Evolutionary conservation across 2,113 vertebrate genomes (phyloP).

Genomic region (Neopipo cinnamomea): DNA sequence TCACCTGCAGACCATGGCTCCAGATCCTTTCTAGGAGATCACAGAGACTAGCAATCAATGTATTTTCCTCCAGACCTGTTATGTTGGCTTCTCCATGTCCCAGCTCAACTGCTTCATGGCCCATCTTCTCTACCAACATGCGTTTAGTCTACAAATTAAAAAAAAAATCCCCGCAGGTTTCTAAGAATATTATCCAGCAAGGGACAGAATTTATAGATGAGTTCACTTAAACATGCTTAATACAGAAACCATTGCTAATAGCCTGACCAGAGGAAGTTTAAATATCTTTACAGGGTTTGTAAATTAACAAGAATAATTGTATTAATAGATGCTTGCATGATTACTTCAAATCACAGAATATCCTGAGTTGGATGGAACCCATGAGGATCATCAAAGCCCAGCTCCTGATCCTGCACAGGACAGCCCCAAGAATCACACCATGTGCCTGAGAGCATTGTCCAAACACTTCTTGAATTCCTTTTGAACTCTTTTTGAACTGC

Average conservation of each 20-base stretch:
- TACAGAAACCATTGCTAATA: background rate
- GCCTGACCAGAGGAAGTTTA: background rate
- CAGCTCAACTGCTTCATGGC: conserved; percentile 89
- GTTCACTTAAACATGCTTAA: background rate
- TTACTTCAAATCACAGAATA: background rate
- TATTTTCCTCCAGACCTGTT: conserved; percentile 93
- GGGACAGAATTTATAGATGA: background rate
- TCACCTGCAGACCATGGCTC: conserved; percentile 94
- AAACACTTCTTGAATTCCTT: background rate
- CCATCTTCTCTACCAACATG: conserved; percentile 98
- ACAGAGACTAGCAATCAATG: conserved; percentile 92
- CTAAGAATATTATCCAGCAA: background rate
- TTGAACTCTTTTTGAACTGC: background rate
- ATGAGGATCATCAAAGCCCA: background rate
- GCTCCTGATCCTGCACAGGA: background rate
- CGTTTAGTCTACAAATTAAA: conserved; percentile 85
- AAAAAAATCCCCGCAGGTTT: background rate
- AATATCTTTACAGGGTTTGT: background rate
- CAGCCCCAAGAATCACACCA: background rate
- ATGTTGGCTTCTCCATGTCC: conserved; percentile 94
- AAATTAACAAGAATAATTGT: background rate
- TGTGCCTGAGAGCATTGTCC: background rate
- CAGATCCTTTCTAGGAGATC: conserved; percentile 96
- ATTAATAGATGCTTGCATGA: background rate
- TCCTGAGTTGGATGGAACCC: background rate